These are phyloP conservation scores for Brachynemurus nebulosus DNA, from an alignment of 2,888 invertebrate genomes.

Conservation along the genomic window DNA sequence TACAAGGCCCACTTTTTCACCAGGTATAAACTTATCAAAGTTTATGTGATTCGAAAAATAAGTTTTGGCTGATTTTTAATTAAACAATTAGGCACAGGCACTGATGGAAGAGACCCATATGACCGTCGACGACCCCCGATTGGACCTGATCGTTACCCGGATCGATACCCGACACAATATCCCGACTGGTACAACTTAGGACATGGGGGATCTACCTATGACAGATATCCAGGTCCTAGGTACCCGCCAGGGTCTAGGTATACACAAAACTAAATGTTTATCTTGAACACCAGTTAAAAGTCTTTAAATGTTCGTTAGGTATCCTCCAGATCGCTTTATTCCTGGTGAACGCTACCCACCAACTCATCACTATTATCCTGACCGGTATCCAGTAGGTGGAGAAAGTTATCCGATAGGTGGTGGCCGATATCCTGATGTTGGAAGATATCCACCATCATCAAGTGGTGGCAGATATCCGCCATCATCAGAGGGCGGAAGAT, in stretches of 20 bases:
- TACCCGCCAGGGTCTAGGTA: slow-evolving; percentile 7
- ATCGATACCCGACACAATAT: slow-evolving; percentile 12
- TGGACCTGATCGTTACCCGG: slow-evolving; percentile 8
- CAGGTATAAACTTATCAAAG: slow-evolving; percentile 1
- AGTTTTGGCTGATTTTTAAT: no score
- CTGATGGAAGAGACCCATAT: slow-evolving; percentile 22
- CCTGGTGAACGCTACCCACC: slow-evolving; percentile 13
- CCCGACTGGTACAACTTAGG: slow-evolving; percentile 7
- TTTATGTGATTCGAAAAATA: neutral
- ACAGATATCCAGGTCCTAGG: slow-evolving; percentile 14
- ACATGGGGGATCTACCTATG: slow-evolving; percentile 5
- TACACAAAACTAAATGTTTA: no score
- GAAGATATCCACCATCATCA: slow-evolving; percentile 19
- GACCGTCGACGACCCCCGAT: slow-evolving; percentile 13
- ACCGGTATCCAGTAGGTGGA: slow-evolving; percentile 9
- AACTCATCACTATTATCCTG: slow-evolving; percentile 31
- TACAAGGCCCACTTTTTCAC: slow-evolving; percentile 2
- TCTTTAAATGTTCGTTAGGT: slow-evolving; percentile 11
- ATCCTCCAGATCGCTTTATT: slow-evolving; percentile 15
- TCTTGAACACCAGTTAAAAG: neutral
- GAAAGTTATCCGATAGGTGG: slow-evolving; percentile 33
- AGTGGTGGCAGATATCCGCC: slow-evolving; percentile 22
- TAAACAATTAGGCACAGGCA: no score
- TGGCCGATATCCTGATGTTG: slow-evolving; percentile 21
- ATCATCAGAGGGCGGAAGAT: slow-evolving; percentile 25